phyloP scores from a whole-genome alignment of 2,113 vertebrate genomes.

The Myrmecobius fasciatus region DNA sequence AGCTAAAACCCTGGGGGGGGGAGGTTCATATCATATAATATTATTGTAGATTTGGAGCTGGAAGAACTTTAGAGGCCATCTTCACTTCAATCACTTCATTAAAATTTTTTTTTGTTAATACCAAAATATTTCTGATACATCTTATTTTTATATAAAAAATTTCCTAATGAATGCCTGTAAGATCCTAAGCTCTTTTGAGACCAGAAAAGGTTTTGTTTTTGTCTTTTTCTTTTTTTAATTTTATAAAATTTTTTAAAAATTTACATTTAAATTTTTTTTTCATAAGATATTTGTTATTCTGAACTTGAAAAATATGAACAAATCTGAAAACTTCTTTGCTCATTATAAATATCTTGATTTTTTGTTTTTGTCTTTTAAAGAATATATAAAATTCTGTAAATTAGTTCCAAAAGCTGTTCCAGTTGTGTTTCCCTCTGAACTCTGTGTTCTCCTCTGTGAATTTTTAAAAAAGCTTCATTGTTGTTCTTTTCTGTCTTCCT shows the following conservation, averaged over 20 bases:
- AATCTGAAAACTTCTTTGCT: neutral
- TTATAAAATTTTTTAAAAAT: neutral
- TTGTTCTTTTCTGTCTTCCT: neutral
- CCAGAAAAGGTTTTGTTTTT: neutral
- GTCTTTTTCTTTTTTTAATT: neutral
- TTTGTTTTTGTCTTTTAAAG: neutral
- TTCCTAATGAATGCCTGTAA: neutral
- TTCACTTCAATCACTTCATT: neutral
- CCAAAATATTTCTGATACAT: neutral
- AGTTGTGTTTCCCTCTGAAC: neutral
- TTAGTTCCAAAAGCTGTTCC: neutral
- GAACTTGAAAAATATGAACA: neutral
- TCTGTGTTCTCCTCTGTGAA: neutral
- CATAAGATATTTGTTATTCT: neutral
- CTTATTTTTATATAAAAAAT: neutral
- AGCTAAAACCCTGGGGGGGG: neutral
- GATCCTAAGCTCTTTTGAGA: neutral
- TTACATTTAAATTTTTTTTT: neutral
- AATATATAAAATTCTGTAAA: neutral
- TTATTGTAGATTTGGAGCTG: neutral
- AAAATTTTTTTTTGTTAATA: neutral
- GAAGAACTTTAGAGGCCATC: neutral
- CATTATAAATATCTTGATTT: neutral
- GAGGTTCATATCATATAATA: neutral
- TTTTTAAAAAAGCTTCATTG: neutral